Percentiles rank a stretch among this genome's conserved stretches.
These are phyloP conservation scores for Euzophera pinguis DNA, from an alignment of 2,888 invertebrate genomes.

Conservation along the genomic window DNA sequence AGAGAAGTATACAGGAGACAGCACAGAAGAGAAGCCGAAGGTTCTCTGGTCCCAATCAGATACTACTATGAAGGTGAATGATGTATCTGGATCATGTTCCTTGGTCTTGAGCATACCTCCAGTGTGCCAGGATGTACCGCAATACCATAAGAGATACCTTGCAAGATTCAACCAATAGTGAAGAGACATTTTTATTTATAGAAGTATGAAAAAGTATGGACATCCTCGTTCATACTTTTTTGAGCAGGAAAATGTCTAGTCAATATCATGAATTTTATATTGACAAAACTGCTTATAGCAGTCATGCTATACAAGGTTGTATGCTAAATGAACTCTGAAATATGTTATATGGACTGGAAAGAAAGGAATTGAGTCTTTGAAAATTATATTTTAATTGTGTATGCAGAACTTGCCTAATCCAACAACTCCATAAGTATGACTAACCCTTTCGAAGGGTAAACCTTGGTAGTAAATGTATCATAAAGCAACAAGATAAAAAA, in stretches of 20 bases:
- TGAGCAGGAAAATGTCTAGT: not conserved
- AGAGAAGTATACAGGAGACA: conserved; percentile 39
- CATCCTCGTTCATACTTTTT: too few relatives aligned
- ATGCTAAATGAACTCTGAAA: too few relatives aligned
- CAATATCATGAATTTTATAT: not conserved
- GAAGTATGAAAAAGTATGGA: too few relatives aligned
- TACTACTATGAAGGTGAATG: conserved; percentile 41
- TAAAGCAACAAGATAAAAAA: too few relatives aligned
- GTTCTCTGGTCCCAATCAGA: conserved; percentile 36
- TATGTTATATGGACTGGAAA: too few relatives aligned
- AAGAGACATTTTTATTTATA: not conserved
- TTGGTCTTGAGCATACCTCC: conserved; percentile 44
- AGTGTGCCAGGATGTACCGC: conserved; percentile 31
- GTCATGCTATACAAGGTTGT: not conserved
- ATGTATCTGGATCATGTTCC: conserved; percentile 49
- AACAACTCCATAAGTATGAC: too few relatives aligned
- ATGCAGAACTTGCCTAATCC: too few relatives aligned
- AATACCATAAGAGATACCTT: conserved; percentile 44
- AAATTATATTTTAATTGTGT: too few relatives aligned
- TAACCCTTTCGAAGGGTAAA: too few relatives aligned
- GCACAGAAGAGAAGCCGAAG: conserved; percentile 26
- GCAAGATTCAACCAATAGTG: conserved; percentile 26
- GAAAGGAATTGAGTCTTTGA: too few relatives aligned
- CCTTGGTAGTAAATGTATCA: too few relatives aligned
- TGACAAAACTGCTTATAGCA: not conserved